Evolutionary conservation across 2,113 vertebrate species (phyloP), one percentile per base, ranked within the genome.

Genomic region (Reinhardtius hippoglossoides): DNA sequence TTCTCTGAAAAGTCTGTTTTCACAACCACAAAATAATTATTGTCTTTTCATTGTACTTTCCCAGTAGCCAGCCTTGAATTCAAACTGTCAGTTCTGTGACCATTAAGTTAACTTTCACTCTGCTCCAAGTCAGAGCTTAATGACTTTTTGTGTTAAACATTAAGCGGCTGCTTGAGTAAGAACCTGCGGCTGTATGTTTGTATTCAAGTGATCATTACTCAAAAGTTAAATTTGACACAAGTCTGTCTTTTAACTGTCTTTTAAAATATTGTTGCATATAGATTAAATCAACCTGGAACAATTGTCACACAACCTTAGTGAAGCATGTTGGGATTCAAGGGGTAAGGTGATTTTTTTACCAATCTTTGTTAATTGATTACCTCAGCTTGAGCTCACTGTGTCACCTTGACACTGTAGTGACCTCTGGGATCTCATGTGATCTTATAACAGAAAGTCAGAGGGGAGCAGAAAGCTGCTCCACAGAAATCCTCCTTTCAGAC

Each of bases 121-220:
- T 4, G 52, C 40, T 70, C 48, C 16, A 20, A 66, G 71, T 76
- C 57, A 71, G 67, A 44, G 63, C 35, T 72, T 67, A 78, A 75
- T 67, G 73, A 50, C 23, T 37, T 62, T 48, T n/a, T 67, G 26
- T 58, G 88, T 87, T 86, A 88, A 91, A 76, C 42, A 90, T 92
- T 88, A 88, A 89, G 40, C 55, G 37, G 70, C 76, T 54, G 60
- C 68, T 67, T 57, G 56, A 69, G 60, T 56, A 65, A 63, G 20
- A 8, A 48, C 3, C 5, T 27, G 9, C 21, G 57, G 23, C 31
- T 31, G 31, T 31, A 31, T 5, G 23, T 37, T 8, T n/a, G 23
- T 8, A 44, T 58, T 67, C 54, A 68, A 37, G 50, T 26, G 5
- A 71, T 68, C 9, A 55, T 81, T 77, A 59, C 1, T 0, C 3